A percentile compares a stretch with the other conserved stretches of the same genome.
Evolutionary conservation across 2,113 vertebrate species (phyloP).

Genomic region (Formicarius rufipectus): DNA sequence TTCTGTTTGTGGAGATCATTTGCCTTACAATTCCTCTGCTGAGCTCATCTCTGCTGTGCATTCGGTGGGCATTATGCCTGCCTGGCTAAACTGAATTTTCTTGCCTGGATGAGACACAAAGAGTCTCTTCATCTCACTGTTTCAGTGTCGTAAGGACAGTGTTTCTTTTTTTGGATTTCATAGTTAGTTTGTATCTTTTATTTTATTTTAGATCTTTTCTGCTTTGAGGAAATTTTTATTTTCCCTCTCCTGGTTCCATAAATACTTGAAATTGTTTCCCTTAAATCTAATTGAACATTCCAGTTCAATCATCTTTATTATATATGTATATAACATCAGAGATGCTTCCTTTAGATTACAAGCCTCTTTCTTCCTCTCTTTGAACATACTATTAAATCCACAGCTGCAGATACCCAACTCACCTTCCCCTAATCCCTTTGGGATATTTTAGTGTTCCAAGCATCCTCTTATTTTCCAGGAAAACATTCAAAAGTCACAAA

Average conservation of each 20-base stretch:
- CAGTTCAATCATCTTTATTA: no score
- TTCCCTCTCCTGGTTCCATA: neutral
- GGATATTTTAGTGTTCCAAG: neutral
- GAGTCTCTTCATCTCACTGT: neutral
- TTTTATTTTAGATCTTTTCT: neutral
- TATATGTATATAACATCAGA: neutral
- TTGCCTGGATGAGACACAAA: neutral
- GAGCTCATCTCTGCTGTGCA: neutral
- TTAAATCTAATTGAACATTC: no score
- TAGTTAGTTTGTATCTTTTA: neutral
- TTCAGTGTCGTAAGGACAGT: neutral
- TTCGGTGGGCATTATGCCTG: neutral
- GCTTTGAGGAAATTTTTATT: neutral
- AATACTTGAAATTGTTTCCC: neutral
- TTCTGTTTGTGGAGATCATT: neutral
- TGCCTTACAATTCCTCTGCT: neutral
- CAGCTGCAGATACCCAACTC: neutral
- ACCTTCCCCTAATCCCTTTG: neutral
- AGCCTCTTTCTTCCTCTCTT: neutral
- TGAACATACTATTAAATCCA: neutral
- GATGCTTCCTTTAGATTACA: neutral
- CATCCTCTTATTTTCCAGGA: fast-evolving
- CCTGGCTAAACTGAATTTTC: neutral
- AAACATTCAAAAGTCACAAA: neutral
- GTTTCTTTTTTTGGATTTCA: neutral